These are phyloP conservation scores for Numenius arquata DNA, from an alignment of 2,113 vertebrate species.

Conservation along the genomic window DNA sequence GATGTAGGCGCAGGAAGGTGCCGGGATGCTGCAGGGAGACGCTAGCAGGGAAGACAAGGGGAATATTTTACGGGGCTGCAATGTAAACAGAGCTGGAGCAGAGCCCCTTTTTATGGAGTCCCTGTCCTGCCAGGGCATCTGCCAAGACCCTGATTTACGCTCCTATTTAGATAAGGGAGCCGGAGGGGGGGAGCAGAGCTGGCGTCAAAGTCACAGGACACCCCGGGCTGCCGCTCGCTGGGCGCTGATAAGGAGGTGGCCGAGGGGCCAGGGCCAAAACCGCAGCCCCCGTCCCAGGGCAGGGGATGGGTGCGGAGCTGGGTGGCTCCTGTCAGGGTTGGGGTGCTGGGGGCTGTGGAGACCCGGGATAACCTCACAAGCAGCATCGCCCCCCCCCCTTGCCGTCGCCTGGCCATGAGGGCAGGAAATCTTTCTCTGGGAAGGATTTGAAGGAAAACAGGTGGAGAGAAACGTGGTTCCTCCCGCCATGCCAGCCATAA, in stretches of 20 bases:
- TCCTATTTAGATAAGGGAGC: conserved; percentile 94
- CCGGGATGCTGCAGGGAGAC: conserved; percentile 70
- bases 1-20: neutral
- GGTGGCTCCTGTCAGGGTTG: neutral
- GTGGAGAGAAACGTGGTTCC: neutral
- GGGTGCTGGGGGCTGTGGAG: neutral
- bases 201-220: conserved; percentile 87
- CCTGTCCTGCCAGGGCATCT: conserved; percentile 81
- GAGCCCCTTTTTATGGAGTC: conserved; percentile 90
- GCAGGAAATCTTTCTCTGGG: neutral
- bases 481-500: neutral
- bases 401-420: accelerated
- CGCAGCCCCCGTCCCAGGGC: neutral
- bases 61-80: conserved; percentile 80
- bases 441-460: conserved; percentile 31
- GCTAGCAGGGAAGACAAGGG: conserved; percentile 78
- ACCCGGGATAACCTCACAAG: neutral
- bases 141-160: conserved; percentile 88
- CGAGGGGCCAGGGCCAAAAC: neutral
- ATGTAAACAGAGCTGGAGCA: conserved; percentile 87
- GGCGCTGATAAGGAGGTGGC: conserved; percentile 67
- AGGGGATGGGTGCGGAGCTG: neutral
- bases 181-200: conserved; percentile 78
- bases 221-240: conserved; percentile 74
- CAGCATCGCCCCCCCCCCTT: neutral